A percentile compares a stretch with the other conserved stretches of the same genome.
phyloP scores from a whole-genome alignment of 2,113 vertebrate species.

The Nibea coibor region DNA sequence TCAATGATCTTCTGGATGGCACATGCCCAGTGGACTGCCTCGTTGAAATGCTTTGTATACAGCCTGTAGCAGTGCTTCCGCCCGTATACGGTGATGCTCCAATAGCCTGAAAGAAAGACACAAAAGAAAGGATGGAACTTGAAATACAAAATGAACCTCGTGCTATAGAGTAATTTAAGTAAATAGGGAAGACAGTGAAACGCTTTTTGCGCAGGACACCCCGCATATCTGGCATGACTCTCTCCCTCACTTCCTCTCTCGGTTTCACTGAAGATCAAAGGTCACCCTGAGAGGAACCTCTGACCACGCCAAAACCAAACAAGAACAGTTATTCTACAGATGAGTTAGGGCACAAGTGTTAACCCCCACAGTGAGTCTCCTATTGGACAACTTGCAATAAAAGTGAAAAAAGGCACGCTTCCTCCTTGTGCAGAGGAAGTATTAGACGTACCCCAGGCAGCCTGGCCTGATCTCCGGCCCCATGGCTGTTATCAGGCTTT shows the following conservation, averaged over 20 bases:
- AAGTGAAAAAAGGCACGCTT: constrained; percentile 49
- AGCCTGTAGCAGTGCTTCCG: constrained; percentile 93
- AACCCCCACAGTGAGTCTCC: constrained; percentile 25
- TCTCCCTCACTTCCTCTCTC: constrained; percentile 48
- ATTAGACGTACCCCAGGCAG: constrained; percentile 55
- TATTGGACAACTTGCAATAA: constrained; percentile 36
- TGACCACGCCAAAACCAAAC: constrained; percentile 64
- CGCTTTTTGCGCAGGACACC: constrained; percentile 15
- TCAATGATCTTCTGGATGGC: constrained; percentile 94
- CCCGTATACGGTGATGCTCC: constrained; percentile 94
- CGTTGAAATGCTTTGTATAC: constrained; percentile 92
- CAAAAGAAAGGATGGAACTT: not conserved
- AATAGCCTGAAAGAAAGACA: constrained; percentile 85
- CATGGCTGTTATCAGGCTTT: constrained; percentile 62
- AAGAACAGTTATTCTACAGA: constrained; percentile 47
- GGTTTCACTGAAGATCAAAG: constrained; percentile 57
- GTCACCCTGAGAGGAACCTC: constrained; percentile 58
- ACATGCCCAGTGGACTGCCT: constrained; percentile 93
- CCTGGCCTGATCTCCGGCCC: constrained; percentile 45
- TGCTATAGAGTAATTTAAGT: constrained; percentile 1
- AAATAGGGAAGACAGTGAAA: constrained; percentile 21
- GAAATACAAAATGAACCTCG: constrained; percentile 1
- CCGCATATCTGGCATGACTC: constrained; percentile 12
- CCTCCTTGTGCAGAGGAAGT: constrained; percentile 66
- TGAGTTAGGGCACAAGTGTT: constrained; percentile 36